Base-by-base conservation (phyloP, 2,113 vertebrate species). In the Strix aluco region DNA sequence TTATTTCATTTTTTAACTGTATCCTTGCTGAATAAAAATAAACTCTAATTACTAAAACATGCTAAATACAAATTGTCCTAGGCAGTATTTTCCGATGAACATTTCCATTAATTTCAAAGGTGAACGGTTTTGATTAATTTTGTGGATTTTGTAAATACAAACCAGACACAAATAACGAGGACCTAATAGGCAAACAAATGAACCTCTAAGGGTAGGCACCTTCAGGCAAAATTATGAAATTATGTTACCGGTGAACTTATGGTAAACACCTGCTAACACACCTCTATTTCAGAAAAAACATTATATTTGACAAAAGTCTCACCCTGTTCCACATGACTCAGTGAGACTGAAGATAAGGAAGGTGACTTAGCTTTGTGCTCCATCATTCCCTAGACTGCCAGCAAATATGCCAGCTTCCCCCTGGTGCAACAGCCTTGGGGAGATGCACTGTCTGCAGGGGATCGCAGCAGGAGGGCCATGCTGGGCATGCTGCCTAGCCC, bases 371-470 rank as follows among this genome's bases (percentile, higher is more conserved):
- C 29, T 42, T 9, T 46, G 44, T 7, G 66, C 58, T 62, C 49
- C 34, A 5, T 18, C 2, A 1, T 14, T 71, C 47, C 55, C 47
- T 2, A 22, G 27, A 52, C 73, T 79, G 78, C 32, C 75, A 72
- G 51, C 12, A 40, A 25, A 16, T 8, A 1, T 12, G 2, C 13
- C 30, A 0, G 26, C 36, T 38, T 57, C 42, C 8, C 9, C 18
- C 44, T 1, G 2, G 15, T 1, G 9, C 1, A 0, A 2, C 16
- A 1, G 67, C 58, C 70, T 4, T 6, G 0, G 46, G 29, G 29
- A 66, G 20, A 63, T 27, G 34, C 6, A 29, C 36, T 55, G 36
- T 5, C 73, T 12, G 15, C 8, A 4, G 63, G 47, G 59, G 38
- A 10, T 83, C 67, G 2, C 5, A 0, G 21, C 82, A 38, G 72